Evolutionary conservation across 2,113 vertebrate genomes (phyloP), one percentile per base, ranked within the genome.

Genomic region (Scatophagus argus): DNA sequence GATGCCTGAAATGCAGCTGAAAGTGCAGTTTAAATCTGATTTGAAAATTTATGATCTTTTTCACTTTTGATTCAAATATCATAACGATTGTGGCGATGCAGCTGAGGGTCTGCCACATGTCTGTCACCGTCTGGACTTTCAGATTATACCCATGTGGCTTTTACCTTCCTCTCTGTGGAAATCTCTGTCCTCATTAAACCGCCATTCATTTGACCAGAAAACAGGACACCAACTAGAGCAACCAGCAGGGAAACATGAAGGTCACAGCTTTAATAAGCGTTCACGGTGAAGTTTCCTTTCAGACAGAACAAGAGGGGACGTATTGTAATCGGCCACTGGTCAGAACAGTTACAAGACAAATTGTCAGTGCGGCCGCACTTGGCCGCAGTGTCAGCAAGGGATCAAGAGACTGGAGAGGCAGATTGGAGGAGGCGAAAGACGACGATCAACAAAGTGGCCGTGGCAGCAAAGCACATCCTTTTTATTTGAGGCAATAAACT

Each of bases 191-290:
- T 79, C 58, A 67, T 84, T 59, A 81, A 76, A 76, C 23, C 5
- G 52, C 41, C 41, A 62, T 68, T 81, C 0, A 74, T 78, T 72
- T 72, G 64, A 74, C 63, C 62, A 46, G 64, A 56, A 74, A 59
- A 23, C 23, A 34, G 46, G 63, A 43, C 41, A 55, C 65, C 13
- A 3, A 59, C 56, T 13, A 1, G 3, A 54, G 70, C 77, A 77
- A 62, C 32, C 43, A 10, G 73, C 27, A n/a, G 36, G 52, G 61
- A 77, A 79, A 59, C 27, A 39, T 44, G 44, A 84, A 85, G 79
- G 82, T 83, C 60, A 63, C 49, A 49, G 31, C 51, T 74, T 81
- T 83, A 77, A 79, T 78, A 81, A 77, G 79, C 56, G 81, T 88
- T 83, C 77, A 77, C 49, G 74, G 54, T 82, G 55, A 81, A 16